Percentiles rank a stretch among this genome's conserved stretches.
phyloP scores from a whole-genome alignment of 2,113 vertebrate genomes.

The Phycodurus eques region DNA sequence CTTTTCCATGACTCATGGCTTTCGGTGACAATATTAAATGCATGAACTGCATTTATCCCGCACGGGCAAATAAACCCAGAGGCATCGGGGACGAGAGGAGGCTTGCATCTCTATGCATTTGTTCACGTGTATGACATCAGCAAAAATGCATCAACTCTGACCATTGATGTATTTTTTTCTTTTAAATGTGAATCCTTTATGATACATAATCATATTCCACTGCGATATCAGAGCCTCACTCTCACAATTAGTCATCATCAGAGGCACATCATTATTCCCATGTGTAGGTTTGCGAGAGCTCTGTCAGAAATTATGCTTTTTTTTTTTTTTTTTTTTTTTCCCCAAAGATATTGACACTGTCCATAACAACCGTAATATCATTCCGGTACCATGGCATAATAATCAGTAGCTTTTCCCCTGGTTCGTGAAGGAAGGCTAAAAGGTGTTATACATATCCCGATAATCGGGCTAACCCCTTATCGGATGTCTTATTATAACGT shows the following conservation, averaged over 20 bases:
- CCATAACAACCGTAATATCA: too few relatives aligned
- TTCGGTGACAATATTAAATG: conserved; percentile 43
- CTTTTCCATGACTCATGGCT: conserved; percentile 42
- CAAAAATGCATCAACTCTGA: conserved; percentile 20
- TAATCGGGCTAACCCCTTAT: too few relatives aligned
- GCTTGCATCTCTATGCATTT: conserved; percentile 15
- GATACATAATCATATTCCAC: conserved; percentile 12
- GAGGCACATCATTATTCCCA: not conserved
- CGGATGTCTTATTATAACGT: too few relatives aligned
- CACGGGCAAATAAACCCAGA: conserved; percentile 26
- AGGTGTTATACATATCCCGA: too few relatives aligned
- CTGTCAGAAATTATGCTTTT: too few relatives aligned
- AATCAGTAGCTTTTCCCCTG: too few relatives aligned
- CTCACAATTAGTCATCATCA: conserved; percentile 1
- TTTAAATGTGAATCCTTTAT: conserved; percentile 9
- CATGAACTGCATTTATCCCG: conserved; percentile 29
- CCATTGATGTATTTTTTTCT: conserved; percentile 10
- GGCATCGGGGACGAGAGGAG: conserved; percentile 4
- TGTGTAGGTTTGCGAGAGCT: not conserved
- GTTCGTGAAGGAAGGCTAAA: too few relatives aligned
- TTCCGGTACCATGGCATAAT: too few relatives aligned
- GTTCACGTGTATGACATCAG: conserved; percentile 38
- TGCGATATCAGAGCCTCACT: not conserved
- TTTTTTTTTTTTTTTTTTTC: too few relatives aligned
- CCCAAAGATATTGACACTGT: too few relatives aligned